Evolutionary conservation across 2,888 invertebrate species (phyloP), one percentile per base, ranked within the genome.

Genomic region (Eilema sororculum): DNA sequence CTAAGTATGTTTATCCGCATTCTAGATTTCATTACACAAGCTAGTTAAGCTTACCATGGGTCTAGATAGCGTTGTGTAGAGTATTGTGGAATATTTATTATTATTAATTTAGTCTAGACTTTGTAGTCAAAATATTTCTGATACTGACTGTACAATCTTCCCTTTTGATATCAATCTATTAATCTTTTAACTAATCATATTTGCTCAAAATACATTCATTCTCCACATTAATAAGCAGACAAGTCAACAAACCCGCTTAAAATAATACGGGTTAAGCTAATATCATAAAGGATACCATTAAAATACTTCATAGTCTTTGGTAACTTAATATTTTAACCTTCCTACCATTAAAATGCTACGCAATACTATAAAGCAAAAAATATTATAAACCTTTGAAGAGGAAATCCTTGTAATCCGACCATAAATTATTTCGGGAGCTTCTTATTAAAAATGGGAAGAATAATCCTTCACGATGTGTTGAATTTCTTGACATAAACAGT

Each of bases 361-460:
- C 57, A 71, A 78, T 72, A 68, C 71, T 62, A 33, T 58, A 33
- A 69, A 67, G 46, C 56, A 41, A 37, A 75, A 73, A 69, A 46
- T 61, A 68, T 41, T 9, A 9, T 56, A 12, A 70, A 66, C 46
- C 25, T 58, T 71, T 69, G 52, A 63, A 75, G 74, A 78, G 66
- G 61, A 75, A 71, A 74, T 71, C 60, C 58, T 63, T 57, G 67
- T 67, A 63, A 73, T 81, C 82, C 76, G 80, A 78, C 71, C 68
- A 66, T 79, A 74, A 81, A 79, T 75, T 74, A 78, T 72, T 79
- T 78, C 69, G 33, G 69, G 70, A 68, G 68, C 69, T 63, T 41
- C 73, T 72, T 74, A 72, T 72, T 76, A 78, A 73, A 78, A 72
- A 73, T 73, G 67, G 63, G 46, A 73, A 56, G 61, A 63, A 41